Conservation (phyloP, 2,888 invertebrate genomes). For the Sminthurinus aureus region DNA sequence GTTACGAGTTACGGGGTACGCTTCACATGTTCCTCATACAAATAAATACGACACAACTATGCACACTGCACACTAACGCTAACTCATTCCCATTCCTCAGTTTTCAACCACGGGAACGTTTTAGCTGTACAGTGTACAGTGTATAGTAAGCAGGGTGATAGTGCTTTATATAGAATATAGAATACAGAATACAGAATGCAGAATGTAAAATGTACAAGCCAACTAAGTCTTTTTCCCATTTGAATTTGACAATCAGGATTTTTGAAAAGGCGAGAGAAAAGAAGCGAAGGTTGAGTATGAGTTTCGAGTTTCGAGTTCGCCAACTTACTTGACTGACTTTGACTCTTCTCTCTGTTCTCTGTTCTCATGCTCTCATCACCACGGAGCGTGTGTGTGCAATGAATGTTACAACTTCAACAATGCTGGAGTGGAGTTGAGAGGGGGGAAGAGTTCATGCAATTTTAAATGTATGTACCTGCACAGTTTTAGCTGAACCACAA, state of each 20-base stretch:
- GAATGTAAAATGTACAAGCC: neutral
- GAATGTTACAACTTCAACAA: neutral
- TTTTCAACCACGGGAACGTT: neutral
- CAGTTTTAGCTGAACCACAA: neutral
- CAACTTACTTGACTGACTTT: slow-evolving; percentile 23
- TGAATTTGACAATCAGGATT: neutral
- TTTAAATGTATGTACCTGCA: neutral
- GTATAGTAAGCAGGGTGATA: too few species aligned
- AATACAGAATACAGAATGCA: too few species aligned
- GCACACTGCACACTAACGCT: neutral
- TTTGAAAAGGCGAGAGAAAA: neutral
- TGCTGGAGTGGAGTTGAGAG: neutral
- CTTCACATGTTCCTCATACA: too few species aligned
- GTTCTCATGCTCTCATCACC: neutral
- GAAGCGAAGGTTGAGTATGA: neutral
- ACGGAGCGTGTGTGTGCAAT: neutral
- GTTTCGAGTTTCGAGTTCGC: slow-evolving; percentile 28
- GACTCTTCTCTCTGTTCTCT: neutral
- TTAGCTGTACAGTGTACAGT: neutral
- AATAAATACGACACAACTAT: too few species aligned
- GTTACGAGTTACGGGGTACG: too few species aligned
- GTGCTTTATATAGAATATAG: too few species aligned
- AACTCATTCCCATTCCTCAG: neutral
- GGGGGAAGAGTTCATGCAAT: neutral
- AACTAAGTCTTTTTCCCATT: neutral